Conservation (phyloP, 2,797 vertebrate genomes). For the Menidia menidia region DNA sequence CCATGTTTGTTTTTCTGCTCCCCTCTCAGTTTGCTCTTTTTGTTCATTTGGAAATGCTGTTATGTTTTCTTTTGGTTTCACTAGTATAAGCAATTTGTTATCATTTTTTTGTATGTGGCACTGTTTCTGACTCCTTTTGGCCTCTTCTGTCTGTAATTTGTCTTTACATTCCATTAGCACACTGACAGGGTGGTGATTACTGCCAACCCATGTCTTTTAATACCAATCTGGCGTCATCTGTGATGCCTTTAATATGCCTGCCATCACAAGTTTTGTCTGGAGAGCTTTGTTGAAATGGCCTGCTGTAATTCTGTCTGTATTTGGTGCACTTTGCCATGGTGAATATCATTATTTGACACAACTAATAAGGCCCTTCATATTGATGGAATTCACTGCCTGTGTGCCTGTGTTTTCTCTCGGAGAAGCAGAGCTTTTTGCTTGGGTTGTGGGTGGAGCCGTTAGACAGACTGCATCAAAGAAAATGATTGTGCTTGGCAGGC, state of each 20-base stretch:
- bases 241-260: constrained; percentile 69
- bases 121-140: constrained; percentile 50
- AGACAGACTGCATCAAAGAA: constrained; percentile 62
- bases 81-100: constrained; percentile 12
- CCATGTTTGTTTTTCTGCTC: constrained; percentile 33
- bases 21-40: constrained; percentile 39
- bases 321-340: constrained; percentile 62
- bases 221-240: constrained; percentile 69
- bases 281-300: constrained; percentile 53
- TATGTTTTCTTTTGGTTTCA: constrained; percentile 48
- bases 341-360: constrained; percentile 70
- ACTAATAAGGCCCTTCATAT: constrained; percentile 72
- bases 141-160: constrained; percentile 55
- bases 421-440: constrained; percentile 57
- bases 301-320: constrained; percentile 61
- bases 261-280: constrained; percentile 59
- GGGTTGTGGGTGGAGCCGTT: constrained; percentile 54
- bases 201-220: constrained; percentile 61
- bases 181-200: constrained; percentile 72
- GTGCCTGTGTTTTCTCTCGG: constrained; percentile 52
- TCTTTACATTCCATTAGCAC: constrained; percentile 70
- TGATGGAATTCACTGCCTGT: constrained; percentile 60
- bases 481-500: constrained; percentile 55
- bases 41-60: constrained; percentile 33
- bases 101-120: constrained; percentile 2